These are phyloP conservation scores for Anodontia alba DNA, from an alignment of 2,888 invertebrate species.

Conservation along the genomic window DNA sequence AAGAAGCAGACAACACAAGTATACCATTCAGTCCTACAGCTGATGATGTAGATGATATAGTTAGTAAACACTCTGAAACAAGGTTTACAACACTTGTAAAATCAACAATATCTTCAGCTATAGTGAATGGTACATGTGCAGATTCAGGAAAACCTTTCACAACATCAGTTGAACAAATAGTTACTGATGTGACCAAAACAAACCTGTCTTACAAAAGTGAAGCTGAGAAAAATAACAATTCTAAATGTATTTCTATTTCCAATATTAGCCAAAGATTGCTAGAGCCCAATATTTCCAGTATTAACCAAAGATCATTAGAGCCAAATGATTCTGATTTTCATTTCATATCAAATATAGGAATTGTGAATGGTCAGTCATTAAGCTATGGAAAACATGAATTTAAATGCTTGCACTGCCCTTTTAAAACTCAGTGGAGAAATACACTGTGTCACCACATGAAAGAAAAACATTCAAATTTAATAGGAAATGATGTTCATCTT, in stretches of 20 bases:
- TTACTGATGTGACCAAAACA: neutral
- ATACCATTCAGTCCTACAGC: no score
- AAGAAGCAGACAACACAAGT: no score
- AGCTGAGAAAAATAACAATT: neutral
- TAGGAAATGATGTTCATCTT: constrained; percentile 62
- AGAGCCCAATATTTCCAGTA: constrained; percentile 27
- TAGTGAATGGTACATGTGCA: no score
- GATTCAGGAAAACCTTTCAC: no score
- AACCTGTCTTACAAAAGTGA: neutral
- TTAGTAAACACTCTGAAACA: no score
- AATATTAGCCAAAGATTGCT: no score
- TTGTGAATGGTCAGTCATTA: constrained; percentile 24
- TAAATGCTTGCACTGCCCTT: constrained; percentile 77
- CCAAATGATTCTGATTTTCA: constrained; percentile 55
- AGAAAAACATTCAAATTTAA: constrained; percentile 70
- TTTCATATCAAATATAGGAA: constrained; percentile 37
- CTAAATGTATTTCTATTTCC: neutral
- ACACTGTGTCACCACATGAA: constrained; percentile 76
- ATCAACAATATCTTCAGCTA: no score
- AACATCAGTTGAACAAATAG: no score
- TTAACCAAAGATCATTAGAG: no score
- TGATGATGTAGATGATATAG: no score
- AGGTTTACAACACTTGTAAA: no score
- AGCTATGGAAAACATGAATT: constrained; percentile 71
- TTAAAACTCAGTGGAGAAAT: constrained; percentile 70